phyloP scores from a whole-genome alignment of 2,113 vertebrate genomes.

The Meleagris gallopavo region DNA sequence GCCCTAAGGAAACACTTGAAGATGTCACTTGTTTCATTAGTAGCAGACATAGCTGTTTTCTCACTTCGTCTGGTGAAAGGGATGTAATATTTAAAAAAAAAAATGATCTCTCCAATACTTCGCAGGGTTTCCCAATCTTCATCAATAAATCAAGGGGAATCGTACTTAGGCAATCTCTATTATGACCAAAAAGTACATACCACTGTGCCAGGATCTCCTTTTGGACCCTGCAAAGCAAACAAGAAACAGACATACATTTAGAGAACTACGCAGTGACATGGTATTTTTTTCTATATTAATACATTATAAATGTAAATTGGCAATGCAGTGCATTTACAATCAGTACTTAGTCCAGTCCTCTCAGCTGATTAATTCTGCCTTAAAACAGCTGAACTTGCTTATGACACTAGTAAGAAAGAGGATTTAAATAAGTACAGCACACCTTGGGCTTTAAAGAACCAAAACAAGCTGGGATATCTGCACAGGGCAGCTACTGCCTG shows the following conservation, averaged over 20 bases:
- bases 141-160: neutral
- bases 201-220: slow-evolving; percentile 89
- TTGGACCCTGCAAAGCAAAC: slow-evolving; percentile 85
- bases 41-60: neutral
- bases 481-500: too few species aligned
- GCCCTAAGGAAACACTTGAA: neutral
- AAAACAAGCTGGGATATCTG: neutral
- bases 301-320: neutral
- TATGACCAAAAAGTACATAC: slow-evolving; percentile 70
- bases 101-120: neutral
- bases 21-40: neutral
- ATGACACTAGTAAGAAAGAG: neutral
- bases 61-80: neutral
- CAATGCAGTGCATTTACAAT: neutral
- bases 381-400: neutral
- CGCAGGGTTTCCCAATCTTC: neutral
- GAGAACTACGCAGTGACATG: neutral
- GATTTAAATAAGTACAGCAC: neutral
- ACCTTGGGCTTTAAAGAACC: neutral
- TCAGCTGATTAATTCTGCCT: neutral
- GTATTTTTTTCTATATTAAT: neutral
- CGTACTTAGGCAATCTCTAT: neutral
- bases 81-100: neutral
- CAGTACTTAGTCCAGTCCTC: neutral
- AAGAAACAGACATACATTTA: neutral